These are phyloP conservation scores for Loriculus beryllinus DNA, from an alignment of 2,797 vertebrate species.

Conservation along the genomic window DNA sequence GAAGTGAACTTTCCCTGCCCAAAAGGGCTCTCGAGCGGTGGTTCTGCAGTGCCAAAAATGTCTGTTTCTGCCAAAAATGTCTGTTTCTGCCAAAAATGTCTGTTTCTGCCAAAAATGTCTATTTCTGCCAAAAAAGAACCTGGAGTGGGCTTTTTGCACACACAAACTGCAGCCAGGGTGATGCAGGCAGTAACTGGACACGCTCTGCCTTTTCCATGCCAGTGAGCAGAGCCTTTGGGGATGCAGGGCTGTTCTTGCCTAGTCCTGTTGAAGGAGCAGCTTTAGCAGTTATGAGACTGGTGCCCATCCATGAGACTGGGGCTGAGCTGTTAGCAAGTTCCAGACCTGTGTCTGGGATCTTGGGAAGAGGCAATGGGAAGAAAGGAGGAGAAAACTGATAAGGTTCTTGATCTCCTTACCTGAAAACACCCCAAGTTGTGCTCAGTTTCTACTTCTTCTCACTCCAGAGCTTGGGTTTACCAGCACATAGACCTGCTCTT, in stretches of 20 bases:
- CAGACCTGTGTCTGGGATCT: not conserved
- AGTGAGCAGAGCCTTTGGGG: not conserved
- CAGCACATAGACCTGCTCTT: not conserved
- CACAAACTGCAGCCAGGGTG: fast-evolving
- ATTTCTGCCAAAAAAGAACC: not conserved
- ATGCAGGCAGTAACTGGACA: fast-evolving
- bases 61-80: not conserved
- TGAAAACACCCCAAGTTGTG: not conserved
- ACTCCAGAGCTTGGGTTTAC: not conserved
- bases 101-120: not conserved
- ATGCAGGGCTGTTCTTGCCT: not conserved
- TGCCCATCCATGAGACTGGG: not conserved
- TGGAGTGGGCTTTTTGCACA: fast-evolving
- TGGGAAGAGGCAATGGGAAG: not conserved
- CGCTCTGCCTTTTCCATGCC: not conserved
- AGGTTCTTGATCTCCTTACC: not conserved
- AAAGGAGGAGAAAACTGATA: not conserved
- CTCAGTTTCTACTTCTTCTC: not conserved
- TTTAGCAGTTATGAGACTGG: not conserved
- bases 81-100: not conserved
- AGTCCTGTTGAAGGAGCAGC: not conserved
- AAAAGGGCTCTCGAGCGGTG: not conserved
- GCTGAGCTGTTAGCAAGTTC: not conserved
- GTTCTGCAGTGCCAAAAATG: not conserved
- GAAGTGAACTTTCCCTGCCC: not conserved